A percentile compares a stretch with the other conserved stretches of the same genome.
Conservation (phyloP, 1,140 invertebrate species). For the Drosophila eugracilis region DNA sequence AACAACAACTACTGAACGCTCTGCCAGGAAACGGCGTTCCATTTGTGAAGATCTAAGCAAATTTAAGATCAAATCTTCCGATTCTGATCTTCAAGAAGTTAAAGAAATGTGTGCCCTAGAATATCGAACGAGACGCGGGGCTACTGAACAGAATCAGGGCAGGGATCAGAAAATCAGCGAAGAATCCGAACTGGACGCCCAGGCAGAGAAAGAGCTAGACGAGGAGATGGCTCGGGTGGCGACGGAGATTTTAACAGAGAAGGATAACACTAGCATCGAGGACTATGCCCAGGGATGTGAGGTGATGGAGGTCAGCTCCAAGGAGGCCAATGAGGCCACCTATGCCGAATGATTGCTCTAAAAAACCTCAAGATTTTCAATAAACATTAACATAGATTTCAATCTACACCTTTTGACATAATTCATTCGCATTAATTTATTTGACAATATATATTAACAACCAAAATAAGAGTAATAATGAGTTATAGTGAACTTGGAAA, state of each 20-base stretch:
- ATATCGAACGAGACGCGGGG: conserved; percentile 5
- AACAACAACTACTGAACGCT: not conserved
- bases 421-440: too few species aligned
- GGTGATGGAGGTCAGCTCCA: conserved; percentile 57
- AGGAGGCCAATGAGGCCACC: conserved; percentile 67
- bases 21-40: not conserved
- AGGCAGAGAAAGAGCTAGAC: conserved; percentile 13
- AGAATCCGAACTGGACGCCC: conserved; percentile 1
- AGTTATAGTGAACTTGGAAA: too few species aligned
- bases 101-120: not conserved
- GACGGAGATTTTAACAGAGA: conserved; percentile 6
- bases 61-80: too few species aligned
- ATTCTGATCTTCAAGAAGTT: not conserved
- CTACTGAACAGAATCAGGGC: not conserved
- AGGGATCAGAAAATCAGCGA: not conserved
- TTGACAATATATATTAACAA: too few species aligned
- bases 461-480: too few species aligned
- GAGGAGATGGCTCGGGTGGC: conserved; percentile 1
- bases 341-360: conserved; percentile 42
- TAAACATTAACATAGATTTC: conserved; percentile 18
- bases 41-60: not conserved
- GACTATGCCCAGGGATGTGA: conserved; percentile 74
- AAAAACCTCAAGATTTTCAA: conserved; percentile 12
- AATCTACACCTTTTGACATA: conserved; percentile 5
- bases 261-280: conserved; percentile 47